These are phyloP conservation scores for Galeopsomyia nigrocyanea DNA, from an alignment of 2,888 invertebrate species.

Conservation along the genomic window DNA sequence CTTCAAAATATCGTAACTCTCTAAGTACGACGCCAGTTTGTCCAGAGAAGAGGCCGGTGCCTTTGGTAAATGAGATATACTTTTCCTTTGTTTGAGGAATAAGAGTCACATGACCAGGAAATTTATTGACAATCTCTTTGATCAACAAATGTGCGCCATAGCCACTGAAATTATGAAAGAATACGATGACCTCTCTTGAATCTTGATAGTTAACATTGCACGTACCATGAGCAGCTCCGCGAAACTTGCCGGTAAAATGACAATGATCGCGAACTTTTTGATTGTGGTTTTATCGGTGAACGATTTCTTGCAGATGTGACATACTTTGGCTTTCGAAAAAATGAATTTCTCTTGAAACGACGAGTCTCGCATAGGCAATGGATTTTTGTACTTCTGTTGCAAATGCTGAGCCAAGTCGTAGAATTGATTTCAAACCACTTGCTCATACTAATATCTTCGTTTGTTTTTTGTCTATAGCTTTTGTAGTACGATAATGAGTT, in stretches of 20 bases:
- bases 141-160: slow-evolving; percentile 49
- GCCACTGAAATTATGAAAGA: slow-evolving; percentile 58
- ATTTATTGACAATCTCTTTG: too few relatives aligned
- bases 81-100: slow-evolving; percentile 59
- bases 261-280: too few relatives aligned
- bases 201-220: slow-evolving; percentile 59
- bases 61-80: slow-evolving; percentile 51
- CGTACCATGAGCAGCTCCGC: slow-evolving; percentile 46
- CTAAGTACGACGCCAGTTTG: slow-evolving; percentile 29
- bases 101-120: slow-evolving; percentile 50
- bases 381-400: too few relatives aligned
- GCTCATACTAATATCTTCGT: too few relatives aligned
- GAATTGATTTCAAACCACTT: too few relatives aligned
- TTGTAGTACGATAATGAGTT: neutral
- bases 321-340: too few relatives aligned
- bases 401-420: too few relatives aligned
- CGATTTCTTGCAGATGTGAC: too few relatives aligned
- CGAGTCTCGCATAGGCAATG: too few relatives aligned
- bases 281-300: too few relatives aligned
- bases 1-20: neutral
- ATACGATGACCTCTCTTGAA: slow-evolving; percentile 54
- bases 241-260: too few relatives aligned
- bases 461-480: neutral
- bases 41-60: slow-evolving; percentile 31
- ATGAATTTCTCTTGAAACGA: too few relatives aligned